Evolutionary conservation across 1,140 invertebrate species (phyloP), one percentile per base, ranked within the genome.

Genomic region (Nixonia krombeini): DNA sequence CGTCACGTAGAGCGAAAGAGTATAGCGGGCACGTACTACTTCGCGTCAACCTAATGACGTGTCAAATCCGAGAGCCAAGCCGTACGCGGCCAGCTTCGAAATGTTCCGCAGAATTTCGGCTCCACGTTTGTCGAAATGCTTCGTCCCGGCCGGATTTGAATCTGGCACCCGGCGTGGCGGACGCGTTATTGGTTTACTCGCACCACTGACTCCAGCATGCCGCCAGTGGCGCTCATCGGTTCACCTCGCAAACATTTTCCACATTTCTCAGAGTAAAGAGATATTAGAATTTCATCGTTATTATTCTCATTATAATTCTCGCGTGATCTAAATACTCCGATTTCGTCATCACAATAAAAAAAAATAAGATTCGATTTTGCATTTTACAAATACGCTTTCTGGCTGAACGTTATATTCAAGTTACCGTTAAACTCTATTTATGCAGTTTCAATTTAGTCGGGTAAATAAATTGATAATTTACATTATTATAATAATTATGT

Each of bases 181-280:
- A 76, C 77, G 80, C 79, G 81, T 84, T 85, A 85, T 85, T 85
- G 82, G 82, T 84, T 84, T 83, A 84, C 80, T 82, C 83, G 82
- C 81, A 50, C 74, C 82, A 84, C 81, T 84, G 82, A 71, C 61
- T 79, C 72, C 61, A 70, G 66, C 70, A 62, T 75, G 71, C 73
- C 66, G 31, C 59, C 79, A 82, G 77, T 69, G 79, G 72, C 72
- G 77, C 80, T 82, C 79, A 70, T 61, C 73, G 57, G 49, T 57
- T 62, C 64, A 47, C 56, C 57, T 68, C n/a, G n/a, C n/a, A n/a
- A n/a, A n/a, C n/a, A n/a, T 67, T 61, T 69, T 71, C 33, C 31
- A 44, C 38, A 26, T 25, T 26, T 35, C 18, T n/a, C n/a, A n/a
- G n/a, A n/a, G 33, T 37, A 23, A 45, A 37, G 47, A 57, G 38